These are phyloP conservation scores for Enoplosus armatus DNA, from an alignment of 2,797 vertebrate species.

Conservation along the genomic window DNA sequence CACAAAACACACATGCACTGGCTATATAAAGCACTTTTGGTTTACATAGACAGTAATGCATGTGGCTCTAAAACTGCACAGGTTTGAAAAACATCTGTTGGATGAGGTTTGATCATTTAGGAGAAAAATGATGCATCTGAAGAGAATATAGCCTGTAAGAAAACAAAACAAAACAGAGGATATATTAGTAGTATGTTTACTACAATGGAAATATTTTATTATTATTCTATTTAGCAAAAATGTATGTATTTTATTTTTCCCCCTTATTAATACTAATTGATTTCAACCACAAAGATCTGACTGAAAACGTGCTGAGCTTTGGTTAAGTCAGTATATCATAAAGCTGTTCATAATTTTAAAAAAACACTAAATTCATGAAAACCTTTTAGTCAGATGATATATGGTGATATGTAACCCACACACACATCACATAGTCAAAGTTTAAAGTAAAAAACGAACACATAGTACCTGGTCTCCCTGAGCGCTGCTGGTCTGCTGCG, in stretches of 20 bases:
- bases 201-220: not conserved
- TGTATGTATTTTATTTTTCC: not conserved
- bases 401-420: not conserved
- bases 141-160: constrained; percentile 23
- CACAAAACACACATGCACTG: constrained; percentile 16
- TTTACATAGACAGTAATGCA: constrained; percentile 5
- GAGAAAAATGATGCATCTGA: not conserved
- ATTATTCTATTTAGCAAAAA: not conserved
- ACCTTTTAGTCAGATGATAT: not conserved
- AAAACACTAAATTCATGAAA: not conserved
- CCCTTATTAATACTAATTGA: not conserved
- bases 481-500: constrained; percentile 36
- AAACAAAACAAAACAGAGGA: not conserved
- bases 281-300: not conserved
- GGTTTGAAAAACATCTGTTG: not conserved
- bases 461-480: constrained; percentile 56
- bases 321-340: not conserved
- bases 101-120: constrained; percentile 3
- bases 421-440: not conserved
- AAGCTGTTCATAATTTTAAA: not conserved
- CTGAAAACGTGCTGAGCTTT: not conserved
- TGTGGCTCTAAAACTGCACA: constrained; percentile 5
- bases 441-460: constrained; percentile 17
- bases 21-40: constrained; percentile 4
- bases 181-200: not conserved